phyloP scores from a whole-genome alignment of 2,888 invertebrate genomes.

The Gasteruption jaculator region DNA sequence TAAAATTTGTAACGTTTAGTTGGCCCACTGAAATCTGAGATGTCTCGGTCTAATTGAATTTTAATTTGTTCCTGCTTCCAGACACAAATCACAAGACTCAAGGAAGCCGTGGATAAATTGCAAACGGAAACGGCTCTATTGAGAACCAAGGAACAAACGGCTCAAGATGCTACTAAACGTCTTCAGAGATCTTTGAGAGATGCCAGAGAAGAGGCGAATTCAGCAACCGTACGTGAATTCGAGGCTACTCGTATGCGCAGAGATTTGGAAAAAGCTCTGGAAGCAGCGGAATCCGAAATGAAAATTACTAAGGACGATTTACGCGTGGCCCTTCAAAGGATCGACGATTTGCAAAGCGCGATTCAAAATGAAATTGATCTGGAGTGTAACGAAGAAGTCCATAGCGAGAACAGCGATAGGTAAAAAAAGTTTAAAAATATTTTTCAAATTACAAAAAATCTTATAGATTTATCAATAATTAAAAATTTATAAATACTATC shows the following conservation, averaged over 20 bases:
- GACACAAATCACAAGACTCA: slow-evolving; percentile 63
- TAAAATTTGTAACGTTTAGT: too few species aligned
- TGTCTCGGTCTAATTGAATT: not conserved
- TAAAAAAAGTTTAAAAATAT: too few species aligned
- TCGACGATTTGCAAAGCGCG: slow-evolving; percentile 87
- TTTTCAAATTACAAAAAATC: too few species aligned
- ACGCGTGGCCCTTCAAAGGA: slow-evolving; percentile 80
- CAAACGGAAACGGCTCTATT: slow-evolving; percentile 69
- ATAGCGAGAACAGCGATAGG: slow-evolving; percentile 62
- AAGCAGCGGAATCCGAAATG: slow-evolving; percentile 67
- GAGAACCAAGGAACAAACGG: slow-evolving; percentile 68
- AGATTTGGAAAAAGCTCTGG: slow-evolving; percentile 72
- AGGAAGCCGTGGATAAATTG: slow-evolving; percentile 69
- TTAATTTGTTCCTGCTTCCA: slow-evolving; percentile 20
- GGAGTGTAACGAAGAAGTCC: slow-evolving; percentile 59
- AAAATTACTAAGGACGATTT: slow-evolving; percentile 75
- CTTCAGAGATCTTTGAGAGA: slow-evolving; percentile 68
- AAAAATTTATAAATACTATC: too few species aligned
- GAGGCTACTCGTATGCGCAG: slow-evolving; percentile 70
- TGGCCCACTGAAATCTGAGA: not conserved
- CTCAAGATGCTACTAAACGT: slow-evolving; percentile 75
- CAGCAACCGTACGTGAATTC: slow-evolving; percentile 67
- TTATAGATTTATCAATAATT: too few species aligned
- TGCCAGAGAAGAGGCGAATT: slow-evolving; percentile 73
- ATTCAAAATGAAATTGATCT: slow-evolving; percentile 78